These are phyloP conservation scores for Odocoileus virginianus DNA, from an alignment of 2,113 vertebrate genomes.

Conservation along the genomic window DNA sequence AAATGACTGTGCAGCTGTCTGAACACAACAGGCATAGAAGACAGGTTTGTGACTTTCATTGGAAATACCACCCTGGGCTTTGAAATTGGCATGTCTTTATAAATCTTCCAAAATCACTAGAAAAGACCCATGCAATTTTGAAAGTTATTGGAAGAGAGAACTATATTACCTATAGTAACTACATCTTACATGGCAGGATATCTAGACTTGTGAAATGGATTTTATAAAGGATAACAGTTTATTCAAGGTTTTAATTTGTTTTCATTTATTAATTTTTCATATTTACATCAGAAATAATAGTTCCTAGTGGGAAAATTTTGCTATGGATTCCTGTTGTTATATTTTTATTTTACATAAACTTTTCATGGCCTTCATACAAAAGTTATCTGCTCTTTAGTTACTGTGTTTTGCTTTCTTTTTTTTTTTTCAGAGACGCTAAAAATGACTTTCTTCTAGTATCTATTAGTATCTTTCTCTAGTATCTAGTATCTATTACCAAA, in stretches of 20 bases:
- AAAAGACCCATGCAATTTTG: slow-evolving; percentile 38
- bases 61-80: not conserved
- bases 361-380: slow-evolving; percentile 68
- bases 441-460: slow-evolving; percentile 39
- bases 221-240: not conserved
- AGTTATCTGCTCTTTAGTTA: slow-evolving; percentile 47
- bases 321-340: slow-evolving; percentile 68
- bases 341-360: slow-evolving; percentile 64
- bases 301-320: slow-evolving; percentile 68
- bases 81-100: slow-evolving; percentile 42
- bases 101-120: slow-evolving; percentile 11
- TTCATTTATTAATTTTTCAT: slow-evolving; percentile 11
- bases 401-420: not conserved
- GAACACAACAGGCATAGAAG: not conserved
- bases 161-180: not conserved
- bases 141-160: not conserved
- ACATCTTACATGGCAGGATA: not conserved
- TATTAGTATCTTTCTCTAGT: too few relatives aligned
- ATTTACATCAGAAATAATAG: slow-evolving; percentile 70
- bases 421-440: slow-evolving; percentile 49
- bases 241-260: not conserved
- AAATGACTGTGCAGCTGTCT: not conserved
- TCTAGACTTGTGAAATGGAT: not conserved
- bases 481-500: not conserved
- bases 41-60: slow-evolving; percentile 44